phyloP scores from a whole-genome alignment of 2,888 invertebrate genomes.

The Melieria crassipennis region DNA sequence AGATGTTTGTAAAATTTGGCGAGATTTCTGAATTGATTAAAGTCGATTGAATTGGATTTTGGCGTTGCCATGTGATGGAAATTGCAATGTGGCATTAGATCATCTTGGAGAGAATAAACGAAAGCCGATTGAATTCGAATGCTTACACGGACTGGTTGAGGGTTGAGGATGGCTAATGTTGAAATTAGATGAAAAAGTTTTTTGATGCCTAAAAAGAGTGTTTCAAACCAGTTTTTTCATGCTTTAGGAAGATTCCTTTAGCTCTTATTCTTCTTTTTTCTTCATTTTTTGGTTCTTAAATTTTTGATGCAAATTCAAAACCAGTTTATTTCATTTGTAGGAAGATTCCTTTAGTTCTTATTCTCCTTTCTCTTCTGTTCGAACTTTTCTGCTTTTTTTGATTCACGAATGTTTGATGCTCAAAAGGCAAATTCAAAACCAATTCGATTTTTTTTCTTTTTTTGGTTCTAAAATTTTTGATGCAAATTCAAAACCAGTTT shows the following conservation, averaged over 20 bases:
- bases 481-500: no score
- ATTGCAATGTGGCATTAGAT: neutral
- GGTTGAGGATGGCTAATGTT: no score
- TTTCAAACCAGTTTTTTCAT: neutral
- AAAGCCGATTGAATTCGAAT: no score
- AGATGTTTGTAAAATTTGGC: neutral
- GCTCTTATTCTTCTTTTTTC: neutral
- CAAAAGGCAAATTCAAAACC: no score
- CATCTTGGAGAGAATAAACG: no score
- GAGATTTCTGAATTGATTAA: constrained; percentile 3
- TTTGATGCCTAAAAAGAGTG: neutral
- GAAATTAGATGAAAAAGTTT: neutral
- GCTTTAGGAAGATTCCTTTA: neutral
- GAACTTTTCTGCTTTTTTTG: neutral
- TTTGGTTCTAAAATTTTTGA: no score
- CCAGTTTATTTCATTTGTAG: neutral
- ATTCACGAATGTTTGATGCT: neutral
- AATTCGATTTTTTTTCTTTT: no score
- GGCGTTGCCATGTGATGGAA: neutral
- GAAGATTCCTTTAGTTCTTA: neutral
- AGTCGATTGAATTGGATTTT: neutral
- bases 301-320: neutral
- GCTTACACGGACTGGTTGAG: no score
- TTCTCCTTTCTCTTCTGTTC: neutral
- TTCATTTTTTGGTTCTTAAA: neutral